Percentiles rank a stretch among this genome's conserved stretches.
These are phyloP conservation scores for Aix galericulata DNA, from an alignment of 2,113 vertebrate genomes.

Conservation along the genomic window DNA sequence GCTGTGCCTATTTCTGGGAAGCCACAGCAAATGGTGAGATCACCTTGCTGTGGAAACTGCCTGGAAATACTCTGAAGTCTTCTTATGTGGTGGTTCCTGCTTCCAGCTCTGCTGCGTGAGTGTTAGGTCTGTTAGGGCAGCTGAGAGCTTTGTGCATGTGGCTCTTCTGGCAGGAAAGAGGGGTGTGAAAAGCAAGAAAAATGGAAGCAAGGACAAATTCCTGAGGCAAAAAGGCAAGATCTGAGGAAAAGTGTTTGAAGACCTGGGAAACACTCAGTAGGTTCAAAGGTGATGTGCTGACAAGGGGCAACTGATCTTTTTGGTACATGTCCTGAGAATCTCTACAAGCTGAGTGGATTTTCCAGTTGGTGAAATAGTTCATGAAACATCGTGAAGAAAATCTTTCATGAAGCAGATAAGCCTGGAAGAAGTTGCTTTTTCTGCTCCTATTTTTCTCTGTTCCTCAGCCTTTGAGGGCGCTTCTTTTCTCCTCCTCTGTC, in stretches of 20 bases:
- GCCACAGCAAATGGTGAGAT: background rate
- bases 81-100: background rate
- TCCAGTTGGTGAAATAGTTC: background rate
- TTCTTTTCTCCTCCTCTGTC: background rate
- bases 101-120: background rate
- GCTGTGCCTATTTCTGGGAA: background rate
- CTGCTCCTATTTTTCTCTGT: background rate
- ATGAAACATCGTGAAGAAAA: background rate
- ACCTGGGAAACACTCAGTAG: background rate
- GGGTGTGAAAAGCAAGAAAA: background rate
- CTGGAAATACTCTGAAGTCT: background rate
- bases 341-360: background rate
- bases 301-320: background rate
- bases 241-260: background rate
- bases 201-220: background rate
- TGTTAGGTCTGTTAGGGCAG: background rate
- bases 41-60: background rate
- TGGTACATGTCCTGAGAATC: background rate
- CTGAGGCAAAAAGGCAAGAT: background rate
- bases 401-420: background rate
- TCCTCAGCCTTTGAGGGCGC: background rate
- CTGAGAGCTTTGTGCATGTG: rapidly evolving
- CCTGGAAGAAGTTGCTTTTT: background rate
- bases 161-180: background rate
- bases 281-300: background rate